These are phyloP conservation scores for Diadema setosum DNA, from an alignment of 35 echinoderm and acorn worm genomes.

Conservation along the genomic window DNA sequence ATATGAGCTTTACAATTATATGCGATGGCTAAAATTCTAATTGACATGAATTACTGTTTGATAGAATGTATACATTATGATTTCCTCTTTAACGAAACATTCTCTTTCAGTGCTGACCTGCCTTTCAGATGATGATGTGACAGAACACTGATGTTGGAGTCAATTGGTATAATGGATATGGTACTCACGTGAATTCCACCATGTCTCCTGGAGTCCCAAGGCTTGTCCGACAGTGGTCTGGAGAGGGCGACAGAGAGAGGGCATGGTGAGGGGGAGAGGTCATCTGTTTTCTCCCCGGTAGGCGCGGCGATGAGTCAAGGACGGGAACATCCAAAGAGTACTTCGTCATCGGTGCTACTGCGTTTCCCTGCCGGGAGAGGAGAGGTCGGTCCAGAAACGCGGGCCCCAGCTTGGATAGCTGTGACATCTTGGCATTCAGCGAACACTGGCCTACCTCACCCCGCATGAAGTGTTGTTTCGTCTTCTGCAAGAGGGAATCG, in stretches of 20 bases:
- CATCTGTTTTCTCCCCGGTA: not conserved
- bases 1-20: too few relatives aligned
- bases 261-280: not conserved
- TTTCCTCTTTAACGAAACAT: too few relatives aligned
- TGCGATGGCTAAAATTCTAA: too few relatives aligned
- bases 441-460: not conserved
- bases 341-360: not conserved
- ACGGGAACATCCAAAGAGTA: not conserved
- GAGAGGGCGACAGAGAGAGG: not conserved
- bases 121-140: too few relatives aligned
- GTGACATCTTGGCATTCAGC: not conserved
- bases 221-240: not conserved
- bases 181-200: slow-evolving; percentile 14
- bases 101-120: too few relatives aligned
- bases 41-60: too few relatives aligned
- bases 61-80: too few relatives aligned
- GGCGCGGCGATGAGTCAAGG: slow-evolving; percentile 11
- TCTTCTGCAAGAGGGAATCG: not conserved
- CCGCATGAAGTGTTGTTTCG: not conserved
- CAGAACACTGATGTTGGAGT: too few relatives aligned
- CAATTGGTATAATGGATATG: too few relatives aligned
- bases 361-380: not conserved
- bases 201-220: not conserved
- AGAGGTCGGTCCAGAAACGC: not conserved
- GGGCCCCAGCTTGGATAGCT: not conserved